Evolutionary conservation across 2,797 vertebrate species (phyloP), one percentile per base, ranked within the genome.

Genomic region (Chiroxiphia lanceolata): DNA sequence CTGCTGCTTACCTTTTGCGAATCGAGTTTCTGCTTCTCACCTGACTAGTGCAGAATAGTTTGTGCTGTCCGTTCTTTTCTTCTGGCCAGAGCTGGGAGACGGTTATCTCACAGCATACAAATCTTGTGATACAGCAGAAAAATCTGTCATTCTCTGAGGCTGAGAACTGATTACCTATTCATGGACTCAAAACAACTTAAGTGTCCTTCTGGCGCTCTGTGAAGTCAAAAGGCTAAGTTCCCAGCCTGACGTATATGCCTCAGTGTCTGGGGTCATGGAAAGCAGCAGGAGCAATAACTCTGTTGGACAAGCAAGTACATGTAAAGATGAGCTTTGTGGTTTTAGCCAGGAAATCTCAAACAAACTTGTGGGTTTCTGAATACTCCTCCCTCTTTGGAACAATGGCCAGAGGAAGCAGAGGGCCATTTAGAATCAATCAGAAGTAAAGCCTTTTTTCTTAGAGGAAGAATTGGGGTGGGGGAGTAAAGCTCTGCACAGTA

Each of bases 331-430:
- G 91, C 83, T 95, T 86, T 93, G 82, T 89, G 59, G 76, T 90
- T 94, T 84, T 90, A 91, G 87, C 82, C 87, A 93, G 93, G 92
- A 97, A 94, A 90, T 89, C 82, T 83, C 92, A 68, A 74, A 87
- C 83, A 74, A 95, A 81, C 56, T 94, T 33, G 10, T 38, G 81
- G 77, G 36, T 45, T 95, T 95, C 93, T 86, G 64, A 91, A 91
- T 95, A 92, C 79, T 83, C 94, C 87, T 85, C 83, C 83, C 86
- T 97, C 89, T 94, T 83, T 61, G 93, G 87, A 95, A 96, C 94
- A 92, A 53, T 95, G 83, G 59, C 64, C 80, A 17, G 75, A 95
- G 96, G 95, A 97, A 96, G 83, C 29, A 7, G 72, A 93, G 75
- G 50, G 48, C 94, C 89, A 89, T 96, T 96, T 93, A 93, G 67